Base-by-base conservation (phyloP, 2,888 invertebrate species). In the Conus canariensis region DNA sequence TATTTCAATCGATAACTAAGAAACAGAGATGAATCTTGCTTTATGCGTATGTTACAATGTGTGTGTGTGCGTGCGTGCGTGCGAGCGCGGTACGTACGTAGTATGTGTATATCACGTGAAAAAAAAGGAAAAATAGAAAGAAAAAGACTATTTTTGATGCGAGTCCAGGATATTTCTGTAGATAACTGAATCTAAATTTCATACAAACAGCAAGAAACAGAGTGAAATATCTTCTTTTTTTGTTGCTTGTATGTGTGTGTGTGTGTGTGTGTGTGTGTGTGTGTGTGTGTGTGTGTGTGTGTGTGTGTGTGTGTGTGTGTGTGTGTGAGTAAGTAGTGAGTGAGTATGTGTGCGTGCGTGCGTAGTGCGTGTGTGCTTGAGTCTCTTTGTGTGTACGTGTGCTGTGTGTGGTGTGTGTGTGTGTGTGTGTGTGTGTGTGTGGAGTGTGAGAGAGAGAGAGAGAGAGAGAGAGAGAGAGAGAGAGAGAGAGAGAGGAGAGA, bases 221-320 rank as follows among this genome's bases (percentile, higher is more conserved):
- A 30, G 30, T 30, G 30, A 30, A 30, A 30, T 30, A 45, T 64
- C 64, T 64, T 74, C 7, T 22, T 74, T 9, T 74, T 9, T n/a
- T 19, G n/a, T 19, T 80, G 30, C 25, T 8, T 45, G 80, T 80
- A 45, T 80, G 30, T 80, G 80, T 80, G 80, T 80, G 80, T 80
- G 80, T 80, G 80, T 80, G 80, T 80, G 80, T 80, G 80, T 30
- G 25, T 80, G 25, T 16, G 80, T 80, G 80, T 45, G 80, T 80
- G 80, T 19, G 25, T 30, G 30, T 45, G 30, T 80, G 80, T 7
- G 80, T 30, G 30, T 80, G 30, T 30, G 80, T 80, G 80, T 80
- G 80, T 30, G 25, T 30, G 80, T 80, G 6, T 80, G 80, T 30
- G 80, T 30, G 25, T 30, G 80, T 80, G 80, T 30, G 80, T 80